Evolutionary conservation across 2,113 vertebrate species (phyloP), one percentile per base, ranked within the genome.

Genomic region (Lycocorax pyrrhopterus): DNA sequence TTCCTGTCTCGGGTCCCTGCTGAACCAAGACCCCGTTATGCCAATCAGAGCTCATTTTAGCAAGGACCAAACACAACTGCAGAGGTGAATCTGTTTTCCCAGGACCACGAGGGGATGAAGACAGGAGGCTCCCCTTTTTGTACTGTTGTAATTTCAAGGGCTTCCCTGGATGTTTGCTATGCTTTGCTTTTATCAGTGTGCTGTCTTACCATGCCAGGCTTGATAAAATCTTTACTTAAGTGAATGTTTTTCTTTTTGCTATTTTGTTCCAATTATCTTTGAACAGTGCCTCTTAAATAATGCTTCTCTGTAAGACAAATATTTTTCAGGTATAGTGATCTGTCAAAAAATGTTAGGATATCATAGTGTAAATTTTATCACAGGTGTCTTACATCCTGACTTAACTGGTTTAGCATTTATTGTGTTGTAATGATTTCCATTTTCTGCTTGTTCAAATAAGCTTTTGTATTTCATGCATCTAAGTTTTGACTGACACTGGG

Each of bases 401-500:
- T 84, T 77, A 95, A 95, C 55, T 86, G 55, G 71, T 77, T 84
- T 63, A 94, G 35, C 39, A 68, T 89, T 90, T 93, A 62, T 63
- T 88, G 52, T 76, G 37, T 51, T 95, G 44, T 82, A 72, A 76
- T 62, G 62, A 73, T 80, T 88, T 73, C 9, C 6, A 30, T 92
- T 74, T 93, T 68, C 43, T 90, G 18, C 55, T 90, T 74, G 35
- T 77, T 63, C 39, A 71, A 84, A 68, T 93, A 76, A 63, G 14
- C 15, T 74, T 87, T 84, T 74, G 18, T 86, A 13, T 79, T 67
- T 79, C 55, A 29, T 60, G 17, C 21, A 23, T 52, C 13, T 14
- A 12, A 47, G 27, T 80, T 92, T 92, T 86, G 53, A 84, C 23
- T 91, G 66, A 55, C 37, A 73, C 18, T 80, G 25, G 19, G 17